Percentiles rank a stretch among this genome's conserved stretches.
These are phyloP conservation scores for Dryococelus australis DNA, from an alignment of 2,888 invertebrate genomes.

Conservation along the genomic window DNA sequence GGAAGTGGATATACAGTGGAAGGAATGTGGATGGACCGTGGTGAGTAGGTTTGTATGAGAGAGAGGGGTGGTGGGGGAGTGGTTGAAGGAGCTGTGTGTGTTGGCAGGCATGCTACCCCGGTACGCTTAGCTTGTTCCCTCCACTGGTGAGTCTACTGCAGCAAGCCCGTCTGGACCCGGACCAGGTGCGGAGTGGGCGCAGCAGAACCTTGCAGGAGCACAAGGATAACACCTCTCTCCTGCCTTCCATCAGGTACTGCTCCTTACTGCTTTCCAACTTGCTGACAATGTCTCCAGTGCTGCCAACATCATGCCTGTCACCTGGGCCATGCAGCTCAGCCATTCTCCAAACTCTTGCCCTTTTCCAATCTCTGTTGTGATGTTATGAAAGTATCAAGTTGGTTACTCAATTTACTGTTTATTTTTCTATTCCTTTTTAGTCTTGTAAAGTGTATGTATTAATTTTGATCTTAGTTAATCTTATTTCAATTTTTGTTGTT, in stretches of 20 bases:
- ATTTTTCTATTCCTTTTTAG: too few relatives aligned
- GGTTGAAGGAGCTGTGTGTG: not conserved
- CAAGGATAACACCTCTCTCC: not conserved
- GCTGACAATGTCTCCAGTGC: conserved; percentile 4
- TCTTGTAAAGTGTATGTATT: too few relatives aligned
- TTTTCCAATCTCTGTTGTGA: too few relatives aligned
- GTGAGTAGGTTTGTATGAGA: too few relatives aligned
- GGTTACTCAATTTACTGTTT: too few relatives aligned
- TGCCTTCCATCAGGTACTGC: not conserved
- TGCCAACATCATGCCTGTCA: not conserved
- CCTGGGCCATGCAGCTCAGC: not conserved
- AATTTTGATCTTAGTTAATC: too few relatives aligned
- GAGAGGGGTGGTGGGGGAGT: too few relatives aligned
- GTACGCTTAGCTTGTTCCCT: conserved; percentile 58
- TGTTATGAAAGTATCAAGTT: too few relatives aligned
- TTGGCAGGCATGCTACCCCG: conserved; percentile 54
- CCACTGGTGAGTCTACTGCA: conserved; percentile 59
- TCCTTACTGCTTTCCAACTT: not conserved
- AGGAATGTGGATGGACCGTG: too few relatives aligned
- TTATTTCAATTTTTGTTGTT: too few relatives aligned
- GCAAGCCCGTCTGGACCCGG: conserved; percentile 53
- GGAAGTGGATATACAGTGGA: too few relatives aligned
- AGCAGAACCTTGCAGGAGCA: not conserved
- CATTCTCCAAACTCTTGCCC: too few relatives aligned
- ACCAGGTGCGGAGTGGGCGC: conserved; percentile 36